Percentiles rank a stretch among this genome's conserved stretches.
Conservation (phyloP, 35 echinoderm and acorn worm genomes). For the Patiria miniata region DNA sequence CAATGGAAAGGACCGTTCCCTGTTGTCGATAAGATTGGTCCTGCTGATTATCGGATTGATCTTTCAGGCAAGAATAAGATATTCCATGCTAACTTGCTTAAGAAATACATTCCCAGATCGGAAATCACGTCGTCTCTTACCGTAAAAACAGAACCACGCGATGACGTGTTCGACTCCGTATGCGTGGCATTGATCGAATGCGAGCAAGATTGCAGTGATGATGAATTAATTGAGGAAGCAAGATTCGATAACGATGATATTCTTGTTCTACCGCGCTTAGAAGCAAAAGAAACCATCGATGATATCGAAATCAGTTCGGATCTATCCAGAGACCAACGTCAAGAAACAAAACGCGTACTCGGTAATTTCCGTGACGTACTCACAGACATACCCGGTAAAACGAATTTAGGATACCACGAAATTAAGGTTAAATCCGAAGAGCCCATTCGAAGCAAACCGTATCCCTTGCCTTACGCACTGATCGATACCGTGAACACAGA, state of each 20-base stretch:
- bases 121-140: not conserved
- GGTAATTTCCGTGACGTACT: conserved; percentile 51
- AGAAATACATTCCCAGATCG: not conserved
- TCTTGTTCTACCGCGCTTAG: conserved; percentile 3
- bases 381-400: conserved; percentile 29
- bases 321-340: not conserved
- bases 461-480: conserved; percentile 49
- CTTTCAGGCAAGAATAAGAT: not conserved
- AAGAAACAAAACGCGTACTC: not conserved
- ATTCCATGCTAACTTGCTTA: not conserved
- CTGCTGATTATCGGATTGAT: not conserved
- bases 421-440: not conserved
- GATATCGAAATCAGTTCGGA: conserved; percentile 2
- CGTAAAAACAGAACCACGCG: not conserved
- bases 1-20: conserved; percentile 26
- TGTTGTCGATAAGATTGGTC: conserved; percentile 19
- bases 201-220: not conserved
- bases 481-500: conserved; percentile 41
- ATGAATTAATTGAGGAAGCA: not conserved
- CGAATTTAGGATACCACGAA: not conserved
- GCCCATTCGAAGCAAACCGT: conserved; percentile 36
- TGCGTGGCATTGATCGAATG: not conserved
- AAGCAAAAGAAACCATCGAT: not conserved
- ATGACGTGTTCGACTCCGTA: not conserved
- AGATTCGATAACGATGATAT: conserved; percentile 7